Evolutionary conservation across 2,888 invertebrate species (phyloP).

Genomic region (Caenorhabditis sp.): DNA sequence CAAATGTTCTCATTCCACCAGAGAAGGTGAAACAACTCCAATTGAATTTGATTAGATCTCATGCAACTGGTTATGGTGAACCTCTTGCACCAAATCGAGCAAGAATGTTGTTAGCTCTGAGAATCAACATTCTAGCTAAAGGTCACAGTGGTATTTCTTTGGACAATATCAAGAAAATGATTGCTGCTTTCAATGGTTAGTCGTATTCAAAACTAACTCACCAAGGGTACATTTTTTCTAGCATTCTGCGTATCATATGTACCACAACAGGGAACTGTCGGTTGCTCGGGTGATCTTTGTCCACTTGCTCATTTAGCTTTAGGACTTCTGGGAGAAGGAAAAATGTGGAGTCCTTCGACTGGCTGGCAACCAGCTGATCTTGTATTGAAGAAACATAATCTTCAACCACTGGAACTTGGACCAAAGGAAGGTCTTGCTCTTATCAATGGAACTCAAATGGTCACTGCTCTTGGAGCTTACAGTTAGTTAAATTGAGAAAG

Average conservation of each 20-base stretch:
- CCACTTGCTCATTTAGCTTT: slow-evolving; percentile 78
- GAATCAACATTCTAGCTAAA: slow-evolving; percentile 79
- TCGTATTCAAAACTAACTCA: too few relatives aligned
- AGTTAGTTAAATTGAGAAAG: slow-evolving; percentile 67
- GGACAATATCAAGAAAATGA: slow-evolving; percentile 75
- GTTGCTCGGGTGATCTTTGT: slow-evolving; percentile 79
- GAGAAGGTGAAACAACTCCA: slow-evolving; percentile 76
- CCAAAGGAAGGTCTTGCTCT: slow-evolving; percentile 79
- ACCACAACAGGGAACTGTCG: slow-evolving; percentile 79
- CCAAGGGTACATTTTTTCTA: slow-evolving; percentile 65
- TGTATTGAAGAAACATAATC: slow-evolving; percentile 75
- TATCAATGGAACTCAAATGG: slow-evolving; percentile 79
- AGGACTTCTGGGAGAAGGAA: slow-evolving; percentile 78
- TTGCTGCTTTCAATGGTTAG: slow-evolving; percentile 78
- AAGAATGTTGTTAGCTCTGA: slow-evolving; percentile 77
- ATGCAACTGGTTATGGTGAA: slow-evolving; percentile 78
- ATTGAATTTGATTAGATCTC: slow-evolving; percentile 78
- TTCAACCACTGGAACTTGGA: slow-evolving; percentile 76
- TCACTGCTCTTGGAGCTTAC: slow-evolving; percentile 78
- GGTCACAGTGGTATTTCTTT: slow-evolving; percentile 78
- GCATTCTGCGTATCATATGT: slow-evolving; percentile 78
- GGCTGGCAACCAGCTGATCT: slow-evolving; percentile 66
- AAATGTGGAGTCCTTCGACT: slow-evolving; percentile 60
- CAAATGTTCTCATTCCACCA: slow-evolving; percentile 75
- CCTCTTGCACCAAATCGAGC: slow-evolving; percentile 77